Evolutionary conservation across 1,140 invertebrate genomes (phyloP).

Genomic region (Drosophila nigromelanica): DNA sequence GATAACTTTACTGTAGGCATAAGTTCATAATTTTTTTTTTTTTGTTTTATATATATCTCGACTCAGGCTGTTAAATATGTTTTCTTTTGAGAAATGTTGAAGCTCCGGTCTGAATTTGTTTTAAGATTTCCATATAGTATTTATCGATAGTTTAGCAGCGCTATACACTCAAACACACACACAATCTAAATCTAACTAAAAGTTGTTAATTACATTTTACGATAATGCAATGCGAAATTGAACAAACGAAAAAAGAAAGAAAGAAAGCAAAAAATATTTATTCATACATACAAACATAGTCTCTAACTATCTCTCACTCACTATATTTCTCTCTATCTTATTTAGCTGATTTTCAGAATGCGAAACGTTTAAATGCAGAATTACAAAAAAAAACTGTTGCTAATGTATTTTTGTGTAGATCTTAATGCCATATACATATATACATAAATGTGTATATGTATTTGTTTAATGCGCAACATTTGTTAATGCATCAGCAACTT

Average conservation of each 20-base stretch:
- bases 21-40: not conserved
- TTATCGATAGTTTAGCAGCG: constrained; percentile 1
- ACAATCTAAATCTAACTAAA: constrained; percentile 17
- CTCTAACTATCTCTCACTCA: not conserved
- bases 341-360: constrained; percentile 48
- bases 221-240: constrained; percentile 31
- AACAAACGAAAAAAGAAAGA: not conserved
- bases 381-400: constrained; percentile 43
- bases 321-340: constrained; percentile 19
- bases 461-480: constrained; percentile 11
- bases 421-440: constrained; percentile 25
- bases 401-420: constrained; percentile 65
- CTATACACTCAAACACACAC: constrained; percentile 10
- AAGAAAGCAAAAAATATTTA: constrained; percentile 9
- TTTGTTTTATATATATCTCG: not conserved
- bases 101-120: too few relatives aligned
- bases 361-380: constrained; percentile 29
- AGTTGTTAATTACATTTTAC: constrained; percentile 42
- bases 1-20: not conserved
- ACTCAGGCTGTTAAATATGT: too few relatives aligned
- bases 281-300: constrained; percentile 26
- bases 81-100: too few relatives aligned
- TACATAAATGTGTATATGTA: constrained; percentile 16
- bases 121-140: too few relatives aligned
- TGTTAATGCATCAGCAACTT: constrained; percentile 23